phyloP scores from a whole-genome alignment of 1,140 invertebrate species.

The Anastrepha ludens region DNA sequence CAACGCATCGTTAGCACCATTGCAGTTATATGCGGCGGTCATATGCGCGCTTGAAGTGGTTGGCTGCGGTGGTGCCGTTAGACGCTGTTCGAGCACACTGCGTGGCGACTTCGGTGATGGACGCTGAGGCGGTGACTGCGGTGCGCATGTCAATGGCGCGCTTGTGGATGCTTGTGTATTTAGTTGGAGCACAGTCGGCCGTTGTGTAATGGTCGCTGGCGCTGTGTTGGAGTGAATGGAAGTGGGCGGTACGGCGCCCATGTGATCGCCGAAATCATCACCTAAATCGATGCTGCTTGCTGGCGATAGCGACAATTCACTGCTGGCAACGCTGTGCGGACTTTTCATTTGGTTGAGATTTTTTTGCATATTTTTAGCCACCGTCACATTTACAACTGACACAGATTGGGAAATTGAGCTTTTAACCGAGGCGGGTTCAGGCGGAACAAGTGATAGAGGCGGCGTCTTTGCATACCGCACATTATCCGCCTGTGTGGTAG shows the following conservation, averaged over 20 bases:
- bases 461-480: conserved; percentile 60
- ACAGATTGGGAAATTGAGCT: conserved; percentile 76
- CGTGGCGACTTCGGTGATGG: background rate
- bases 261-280: conserved; percentile 54
- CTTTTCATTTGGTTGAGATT: background rate
- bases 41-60: background rate
- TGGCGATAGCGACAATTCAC: conserved; percentile 61
- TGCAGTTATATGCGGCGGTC: background rate
- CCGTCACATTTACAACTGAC: conserved; percentile 69
- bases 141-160: background rate
- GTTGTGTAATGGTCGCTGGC: background rate
- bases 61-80: background rate
- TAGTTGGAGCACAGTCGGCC: conserved; percentile 55
- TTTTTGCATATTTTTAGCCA: conserved; percentile 65
- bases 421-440: conserved; percentile 74
- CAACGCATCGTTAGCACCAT: background rate
- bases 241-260: background rate
- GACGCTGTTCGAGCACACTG: background rate
- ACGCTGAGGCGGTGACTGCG: background rate
- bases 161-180: conserved; percentile 11
- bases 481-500: conserved; percentile 58
- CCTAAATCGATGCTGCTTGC: conserved; percentile 51
- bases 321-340: conserved; percentile 61
- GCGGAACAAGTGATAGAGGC: conserved; percentile 75
- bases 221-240: background rate